These are phyloP conservation scores for Tetragnatha montana DNA, from an alignment of 2,888 invertebrate genomes.

Conservation along the genomic window DNA sequence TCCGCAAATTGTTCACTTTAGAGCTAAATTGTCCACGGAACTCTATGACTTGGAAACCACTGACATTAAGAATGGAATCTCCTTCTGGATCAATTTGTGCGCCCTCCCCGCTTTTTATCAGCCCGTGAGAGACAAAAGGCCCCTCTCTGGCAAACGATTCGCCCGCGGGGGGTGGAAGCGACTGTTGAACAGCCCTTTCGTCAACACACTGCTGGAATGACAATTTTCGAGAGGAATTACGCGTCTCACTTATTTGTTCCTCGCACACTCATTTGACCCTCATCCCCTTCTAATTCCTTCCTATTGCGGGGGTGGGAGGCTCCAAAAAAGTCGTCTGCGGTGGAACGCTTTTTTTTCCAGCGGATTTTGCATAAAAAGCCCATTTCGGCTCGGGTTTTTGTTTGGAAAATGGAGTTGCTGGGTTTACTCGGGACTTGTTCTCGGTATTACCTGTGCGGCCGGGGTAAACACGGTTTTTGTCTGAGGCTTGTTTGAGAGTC, in stretches of 20 bases:
- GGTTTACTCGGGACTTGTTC: constrained; percentile 1
- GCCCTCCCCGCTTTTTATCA: background rate
- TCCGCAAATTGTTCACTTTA: no score
- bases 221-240: constrained; percentile 69
- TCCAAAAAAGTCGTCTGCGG: no score
- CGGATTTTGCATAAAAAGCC: constrained; percentile 19
- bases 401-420: constrained; percentile 1
- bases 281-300: background rate
- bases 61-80: no score
- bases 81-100: background rate
- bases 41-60: no score
- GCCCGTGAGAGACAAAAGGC: background rate
- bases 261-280: constrained; percentile 38
- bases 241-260: constrained; percentile 56
- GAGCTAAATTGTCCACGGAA: no score
- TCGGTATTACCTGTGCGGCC: background rate
- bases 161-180: constrained; percentile 20
- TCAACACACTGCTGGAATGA: constrained; percentile 67
- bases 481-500: no score
- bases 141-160: constrained; percentile 55
- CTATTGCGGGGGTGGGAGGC: constrained; percentile 1
- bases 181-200: constrained; percentile 50
- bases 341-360: constrained; percentile 21
- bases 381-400: background rate
- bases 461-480: no score